Evolutionary conservation across 2,797 vertebrate species (phyloP).

Genomic region (Anisognathus igniventris): DNA sequence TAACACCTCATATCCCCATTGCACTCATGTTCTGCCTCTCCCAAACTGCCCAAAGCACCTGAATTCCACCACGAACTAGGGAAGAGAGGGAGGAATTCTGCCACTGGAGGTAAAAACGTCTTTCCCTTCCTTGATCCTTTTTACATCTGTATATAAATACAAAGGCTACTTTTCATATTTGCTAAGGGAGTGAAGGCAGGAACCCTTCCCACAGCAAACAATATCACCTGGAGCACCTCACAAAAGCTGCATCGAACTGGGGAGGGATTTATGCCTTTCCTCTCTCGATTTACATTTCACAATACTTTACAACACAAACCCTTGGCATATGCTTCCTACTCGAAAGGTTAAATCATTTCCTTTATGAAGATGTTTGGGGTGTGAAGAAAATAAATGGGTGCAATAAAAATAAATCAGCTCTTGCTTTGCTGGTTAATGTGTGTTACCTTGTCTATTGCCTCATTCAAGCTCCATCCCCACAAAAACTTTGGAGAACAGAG

Average conservation of each 20-base stretch:
- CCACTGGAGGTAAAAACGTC: background rate
- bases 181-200: background rate
- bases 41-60: background rate
- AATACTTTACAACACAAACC: background rate
- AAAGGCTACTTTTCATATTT: background rate
- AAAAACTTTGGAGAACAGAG: background rate
- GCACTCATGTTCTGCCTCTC: background rate
- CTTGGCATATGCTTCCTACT: background rate
- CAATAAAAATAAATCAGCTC: constrained; percentile 5
- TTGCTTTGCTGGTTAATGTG: background rate
- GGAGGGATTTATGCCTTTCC: background rate
- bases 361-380: background rate
- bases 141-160: background rate
- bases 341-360: background rate
- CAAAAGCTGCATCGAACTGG: background rate
- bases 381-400: background rate
- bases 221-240: background rate
- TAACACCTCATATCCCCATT: background rate
- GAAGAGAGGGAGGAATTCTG: background rate
- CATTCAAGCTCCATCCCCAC: background rate
- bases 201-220: background rate
- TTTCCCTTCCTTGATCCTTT: background rate
- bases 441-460: background rate
- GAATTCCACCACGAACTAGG: constrained; percentile 2
- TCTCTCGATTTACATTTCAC: background rate